Base-by-base conservation (phyloP, 2,797 vertebrate genomes). In the Brachymystax lenok region DNA sequence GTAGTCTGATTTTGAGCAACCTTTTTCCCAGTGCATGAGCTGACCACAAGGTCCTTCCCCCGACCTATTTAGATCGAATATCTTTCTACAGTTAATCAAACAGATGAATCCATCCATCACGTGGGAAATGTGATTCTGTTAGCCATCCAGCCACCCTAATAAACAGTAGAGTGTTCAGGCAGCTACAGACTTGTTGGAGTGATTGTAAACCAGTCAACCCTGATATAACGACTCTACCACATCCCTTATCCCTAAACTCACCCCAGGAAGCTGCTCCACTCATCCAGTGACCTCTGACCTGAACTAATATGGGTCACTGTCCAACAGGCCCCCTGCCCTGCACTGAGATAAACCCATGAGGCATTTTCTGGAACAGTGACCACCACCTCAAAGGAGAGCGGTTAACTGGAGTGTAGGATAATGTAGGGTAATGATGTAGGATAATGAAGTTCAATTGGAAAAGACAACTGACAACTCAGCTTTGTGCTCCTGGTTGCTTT, bases 241-340 rank as follows among this genome's bases (percentile, higher is more conserved):
- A 8, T 19, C 40, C 40, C 40, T 10, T 40, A 40, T 40, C 40
- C 40, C 8, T 10, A 40, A 40, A 8, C 40, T 40, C 40, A 40
- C 40, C 40, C 40, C 8, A 10, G 40, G 8, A 40, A 40, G 40
- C 40, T 73, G 80, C 78, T 63, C 33, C 75, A 64, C 61, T 78
- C 73, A 71, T 68, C 69, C 69, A 33, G 63, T 40, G 76, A 81
- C 83, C 51, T 83, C 27, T 80, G 85, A 79, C 78, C 74, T 73
- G 67, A 72, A 75, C 70, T 40, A 21, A 30, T 59, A 35, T 2
- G 69, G 76, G 74, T 84, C 71, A 61, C 64, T 59, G 66, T 82
- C 66, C 78, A 69, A 17, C 24, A 30, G n/a, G 74, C 7, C 77
- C 64, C 64, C 10, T 50, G 59, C 6, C 59, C 59, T 24, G 5